Conservation (phyloP, 2,797 vertebrate species). For the Amniataba percoides region DNA sequence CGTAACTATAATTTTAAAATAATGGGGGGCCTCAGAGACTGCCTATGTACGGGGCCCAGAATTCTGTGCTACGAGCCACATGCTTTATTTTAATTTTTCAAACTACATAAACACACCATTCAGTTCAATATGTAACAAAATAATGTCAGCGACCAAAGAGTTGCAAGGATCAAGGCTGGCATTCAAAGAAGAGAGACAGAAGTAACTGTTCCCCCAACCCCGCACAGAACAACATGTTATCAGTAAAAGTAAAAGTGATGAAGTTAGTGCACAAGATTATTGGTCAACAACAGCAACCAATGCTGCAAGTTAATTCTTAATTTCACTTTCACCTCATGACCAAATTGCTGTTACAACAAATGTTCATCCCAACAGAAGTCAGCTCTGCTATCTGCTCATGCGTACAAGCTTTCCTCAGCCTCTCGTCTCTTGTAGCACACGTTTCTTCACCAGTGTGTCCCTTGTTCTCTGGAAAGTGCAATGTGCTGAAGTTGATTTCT, state of each 20-base stretch:
- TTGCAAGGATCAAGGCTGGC: not conserved
- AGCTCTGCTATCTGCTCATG: not conserved
- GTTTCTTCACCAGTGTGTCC: not conserved
- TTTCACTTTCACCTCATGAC: not conserved
- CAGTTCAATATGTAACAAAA: not conserved
- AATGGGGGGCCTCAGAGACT: too few species aligned
- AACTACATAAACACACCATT: not conserved
- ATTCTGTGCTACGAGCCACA: not conserved
- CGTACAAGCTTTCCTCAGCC: not conserved
- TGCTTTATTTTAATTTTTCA: not conserved
- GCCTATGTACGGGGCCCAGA: too few species aligned
- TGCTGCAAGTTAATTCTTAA: not conserved
- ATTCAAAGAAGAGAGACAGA: too few species aligned
- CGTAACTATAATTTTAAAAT: too few species aligned
- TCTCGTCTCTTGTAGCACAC: not conserved
- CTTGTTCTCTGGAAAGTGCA: constrained; percentile 8
- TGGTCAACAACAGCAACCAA: too few species aligned
- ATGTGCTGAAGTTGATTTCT: constrained; percentile 5
- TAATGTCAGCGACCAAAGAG: not conserved
- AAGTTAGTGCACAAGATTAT: too few species aligned
- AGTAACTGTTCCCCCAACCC: too few species aligned
- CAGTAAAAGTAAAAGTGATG: too few species aligned
- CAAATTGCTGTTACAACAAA: too few species aligned
- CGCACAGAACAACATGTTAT: too few species aligned
- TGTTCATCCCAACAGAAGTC: not conserved